These are phyloP conservation scores for Clusia tigrina DNA, from an alignment of 2,888 invertebrate species.

Conservation along the genomic window DNA sequence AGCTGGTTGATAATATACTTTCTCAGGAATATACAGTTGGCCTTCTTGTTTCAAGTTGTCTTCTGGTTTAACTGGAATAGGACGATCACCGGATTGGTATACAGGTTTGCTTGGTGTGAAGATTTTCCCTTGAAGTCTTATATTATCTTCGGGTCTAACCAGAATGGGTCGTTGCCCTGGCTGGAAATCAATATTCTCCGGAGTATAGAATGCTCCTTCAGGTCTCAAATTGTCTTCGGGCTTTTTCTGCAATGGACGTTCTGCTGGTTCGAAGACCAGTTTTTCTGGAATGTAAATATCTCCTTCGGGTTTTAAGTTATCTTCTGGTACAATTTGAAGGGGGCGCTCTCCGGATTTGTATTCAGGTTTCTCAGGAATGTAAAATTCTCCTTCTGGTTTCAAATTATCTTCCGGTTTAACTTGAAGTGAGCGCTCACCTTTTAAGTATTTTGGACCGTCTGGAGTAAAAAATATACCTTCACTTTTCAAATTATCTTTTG, in stretches of 20 bases:
- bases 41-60: slow-evolving; percentile 64
- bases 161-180: slow-evolving; percentile 68
- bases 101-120: slow-evolving; percentile 67
- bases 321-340: slow-evolving; percentile 52
- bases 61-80: slow-evolving; percentile 67
- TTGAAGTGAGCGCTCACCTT: slow-evolving; percentile 59
- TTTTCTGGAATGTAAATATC: slow-evolving; percentile 67
- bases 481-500: slow-evolving; percentile 65
- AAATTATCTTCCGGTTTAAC: slow-evolving; percentile 67
- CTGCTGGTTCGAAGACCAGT: slow-evolving; percentile 65
- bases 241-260: slow-evolving; percentile 63
- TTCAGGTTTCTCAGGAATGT: slow-evolving; percentile 61
- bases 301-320: slow-evolving; percentile 66
- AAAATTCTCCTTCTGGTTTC: slow-evolving; percentile 68
- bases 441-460: slow-evolving; percentile 61
- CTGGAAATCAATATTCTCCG: slow-evolving; percentile 62
- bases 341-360: slow-evolving; percentile 66
- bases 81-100: slow-evolving; percentile 63
- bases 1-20: slow-evolving; percentile 60
- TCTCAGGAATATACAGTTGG: slow-evolving; percentile 45
- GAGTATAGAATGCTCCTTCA: slow-evolving; percentile 68
- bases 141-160: slow-evolving; percentile 68
- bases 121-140: slow-evolving; percentile 65
- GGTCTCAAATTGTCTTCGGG: slow-evolving; percentile 67
- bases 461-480: slow-evolving; percentile 64